Conservation (phyloP, 2,797 vertebrate species). For the Cryptoblepharus egeriae region DNA sequence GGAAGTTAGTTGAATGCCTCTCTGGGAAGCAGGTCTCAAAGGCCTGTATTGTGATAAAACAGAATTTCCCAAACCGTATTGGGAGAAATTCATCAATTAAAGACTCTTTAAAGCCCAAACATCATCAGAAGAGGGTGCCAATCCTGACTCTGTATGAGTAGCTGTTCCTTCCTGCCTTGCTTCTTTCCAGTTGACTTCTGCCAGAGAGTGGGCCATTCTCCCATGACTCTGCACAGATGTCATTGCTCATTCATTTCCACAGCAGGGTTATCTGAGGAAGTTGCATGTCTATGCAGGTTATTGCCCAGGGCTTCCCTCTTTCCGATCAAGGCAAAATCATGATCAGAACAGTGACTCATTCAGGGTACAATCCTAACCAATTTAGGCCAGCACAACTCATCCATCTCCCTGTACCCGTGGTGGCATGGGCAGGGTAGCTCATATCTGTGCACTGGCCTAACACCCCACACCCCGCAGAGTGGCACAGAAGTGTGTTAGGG, state of each 20-base stretch:
- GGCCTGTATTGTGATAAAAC: neutral
- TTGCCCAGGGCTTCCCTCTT: neutral
- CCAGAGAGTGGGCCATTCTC: neutral
- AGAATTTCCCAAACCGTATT: neutral
- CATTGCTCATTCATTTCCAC: neutral
- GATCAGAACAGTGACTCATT: neutral
- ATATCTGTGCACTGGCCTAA: too few relatives aligned
- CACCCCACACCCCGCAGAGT: too few relatives aligned
- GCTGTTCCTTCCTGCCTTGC: neutral
- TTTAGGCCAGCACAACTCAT: too few relatives aligned
- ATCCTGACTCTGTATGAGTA: neutral
- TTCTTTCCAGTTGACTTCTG: too few relatives aligned
- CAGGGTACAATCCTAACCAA: too few relatives aligned
- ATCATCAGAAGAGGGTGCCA: neutral
- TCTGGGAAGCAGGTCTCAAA: neutral
- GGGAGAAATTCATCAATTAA: neutral
- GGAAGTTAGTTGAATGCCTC: constrained; percentile 25
- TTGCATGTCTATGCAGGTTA: neutral
- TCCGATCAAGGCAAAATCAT: neutral
- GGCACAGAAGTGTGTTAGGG: too few relatives aligned
- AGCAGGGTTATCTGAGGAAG: neutral
- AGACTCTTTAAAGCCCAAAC: neutral
- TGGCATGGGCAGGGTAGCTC: too few relatives aligned
- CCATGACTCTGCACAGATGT: neutral
- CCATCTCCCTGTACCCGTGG: too few relatives aligned